Evolutionary conservation across 2,113 vertebrate genomes (phyloP).

Genomic region (Psammodynastes pulverulentus): DNA sequence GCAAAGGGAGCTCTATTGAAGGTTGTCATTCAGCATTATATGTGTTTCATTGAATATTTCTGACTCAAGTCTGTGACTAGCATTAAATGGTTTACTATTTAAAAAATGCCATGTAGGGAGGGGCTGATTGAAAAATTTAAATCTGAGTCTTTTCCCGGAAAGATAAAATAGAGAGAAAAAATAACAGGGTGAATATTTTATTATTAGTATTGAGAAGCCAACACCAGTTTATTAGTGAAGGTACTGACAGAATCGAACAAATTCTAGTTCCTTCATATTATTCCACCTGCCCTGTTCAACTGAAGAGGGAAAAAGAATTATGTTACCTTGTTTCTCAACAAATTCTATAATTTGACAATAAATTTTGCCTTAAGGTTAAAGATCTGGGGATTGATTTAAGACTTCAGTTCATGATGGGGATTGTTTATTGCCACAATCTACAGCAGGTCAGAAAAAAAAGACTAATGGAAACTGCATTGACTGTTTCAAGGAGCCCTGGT

Average conservation of each 20-base stretch:
- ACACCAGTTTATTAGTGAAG: constrained; percentile 6
- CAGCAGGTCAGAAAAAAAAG: background rate
- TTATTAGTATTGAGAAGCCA: background rate
- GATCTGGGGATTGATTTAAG: constrained; percentile 21
- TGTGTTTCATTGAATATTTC: background rate
- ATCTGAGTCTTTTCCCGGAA: background rate
- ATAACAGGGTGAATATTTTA: background rate
- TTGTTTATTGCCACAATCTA: constrained; percentile 27
- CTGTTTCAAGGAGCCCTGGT: constrained; percentile 6
- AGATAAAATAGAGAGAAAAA: background rate
- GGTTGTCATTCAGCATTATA: background rate
- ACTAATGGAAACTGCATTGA: constrained; percentile 16
- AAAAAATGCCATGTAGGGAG: background rate
- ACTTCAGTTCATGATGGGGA: constrained; percentile 9
- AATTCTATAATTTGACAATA: constrained; percentile 22
- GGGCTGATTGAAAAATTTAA: background rate
- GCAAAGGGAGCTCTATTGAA: background rate
- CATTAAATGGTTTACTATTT: background rate
- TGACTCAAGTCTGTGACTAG: background rate
- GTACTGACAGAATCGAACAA: background rate
- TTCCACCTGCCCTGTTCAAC: background rate
- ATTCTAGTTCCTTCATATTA: constrained; percentile 6
- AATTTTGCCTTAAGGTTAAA: constrained; percentile 11
- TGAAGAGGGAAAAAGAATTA: background rate
- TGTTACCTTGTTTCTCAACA: constrained; percentile 10